Conservation (phyloP, 2,888 invertebrate genomes). For the Chaitophorus viminalis region DNA sequence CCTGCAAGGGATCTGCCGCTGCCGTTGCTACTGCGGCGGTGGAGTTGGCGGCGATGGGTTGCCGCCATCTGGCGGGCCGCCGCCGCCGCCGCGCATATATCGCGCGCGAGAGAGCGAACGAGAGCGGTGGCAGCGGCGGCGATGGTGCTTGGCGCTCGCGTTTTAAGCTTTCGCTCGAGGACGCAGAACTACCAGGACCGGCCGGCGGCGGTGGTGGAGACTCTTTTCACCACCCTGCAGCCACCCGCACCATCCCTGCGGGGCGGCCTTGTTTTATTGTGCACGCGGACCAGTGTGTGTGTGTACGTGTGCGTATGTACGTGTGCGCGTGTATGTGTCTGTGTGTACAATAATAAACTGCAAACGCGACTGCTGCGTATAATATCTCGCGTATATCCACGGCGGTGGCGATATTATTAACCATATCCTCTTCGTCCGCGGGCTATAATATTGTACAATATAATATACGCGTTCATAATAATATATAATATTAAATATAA, state of each 20-base stretch:
- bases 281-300: background rate
- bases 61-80: constrained; percentile 54
- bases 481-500: too few relatives aligned
- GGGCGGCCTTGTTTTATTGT: constrained; percentile 36
- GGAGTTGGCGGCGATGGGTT: constrained; percentile 17
- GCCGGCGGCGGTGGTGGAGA: background rate
- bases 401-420: constrained; percentile 26
- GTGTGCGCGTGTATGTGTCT: background rate
- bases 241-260: constrained; percentile 10
- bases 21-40: too few relatives aligned
- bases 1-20: constrained; percentile 12
- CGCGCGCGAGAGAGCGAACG: constrained; percentile 26
- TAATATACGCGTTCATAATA: background rate
- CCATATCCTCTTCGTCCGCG: background rate
- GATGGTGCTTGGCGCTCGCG: constrained; percentile 22
- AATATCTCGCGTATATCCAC: constrained; percentile 5
- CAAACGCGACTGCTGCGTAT: background rate
- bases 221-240: background rate
- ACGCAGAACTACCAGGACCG: constrained; percentile 24
- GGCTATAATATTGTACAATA: background rate
- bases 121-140: background rate
- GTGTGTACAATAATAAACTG: constrained; percentile 6
- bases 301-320: too few relatives aligned
- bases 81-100: constrained; percentile 21
- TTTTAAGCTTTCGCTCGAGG: constrained; percentile 49